A percentile compares a stretch with the other conserved stretches of the same genome.
Conservation (phyloP, 2,888 invertebrate genomes). For the Sminthurinus aureus region DNA sequence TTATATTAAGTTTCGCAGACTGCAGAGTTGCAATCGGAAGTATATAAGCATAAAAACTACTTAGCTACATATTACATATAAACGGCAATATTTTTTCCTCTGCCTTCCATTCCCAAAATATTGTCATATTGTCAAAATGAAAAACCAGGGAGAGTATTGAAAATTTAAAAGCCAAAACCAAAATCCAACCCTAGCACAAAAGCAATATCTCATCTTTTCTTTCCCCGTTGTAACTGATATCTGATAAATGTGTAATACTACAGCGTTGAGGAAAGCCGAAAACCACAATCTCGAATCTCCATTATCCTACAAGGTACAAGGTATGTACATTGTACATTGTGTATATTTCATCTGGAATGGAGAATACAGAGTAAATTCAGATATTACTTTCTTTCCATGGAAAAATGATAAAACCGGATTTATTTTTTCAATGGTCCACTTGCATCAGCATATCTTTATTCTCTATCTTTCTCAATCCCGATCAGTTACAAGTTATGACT, state of each 20-base stretch:
- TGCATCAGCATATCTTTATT: too few relatives aligned
- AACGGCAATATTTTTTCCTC: background rate
- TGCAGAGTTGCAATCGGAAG: background rate
- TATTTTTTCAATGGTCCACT: too few relatives aligned
- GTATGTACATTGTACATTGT: too few relatives aligned
- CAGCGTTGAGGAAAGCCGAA: background rate
- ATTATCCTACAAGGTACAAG: too few relatives aligned
- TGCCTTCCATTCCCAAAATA: background rate
- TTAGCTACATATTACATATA: too few relatives aligned
- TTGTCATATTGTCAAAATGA: background rate
- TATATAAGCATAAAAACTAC: background rate
- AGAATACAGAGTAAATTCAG: too few relatives aligned
- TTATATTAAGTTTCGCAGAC: background rate
- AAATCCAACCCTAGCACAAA: background rate
- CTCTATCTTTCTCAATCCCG: too few relatives aligned
- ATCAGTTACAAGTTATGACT: too few relatives aligned
- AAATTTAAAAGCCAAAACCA: conserved; percentile 12
- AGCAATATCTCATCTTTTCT: conserved; percentile 20
- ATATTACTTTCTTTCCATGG: too few relatives aligned
- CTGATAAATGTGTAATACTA: too few relatives aligned
- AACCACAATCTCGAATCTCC: background rate
- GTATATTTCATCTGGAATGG: too few relatives aligned
- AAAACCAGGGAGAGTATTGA: background rate
- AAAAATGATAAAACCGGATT: too few relatives aligned
- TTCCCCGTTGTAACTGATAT: background rate